phyloP scores from a whole-genome alignment of 2,113 vertebrate species.

The Passerina amoena region DNA sequence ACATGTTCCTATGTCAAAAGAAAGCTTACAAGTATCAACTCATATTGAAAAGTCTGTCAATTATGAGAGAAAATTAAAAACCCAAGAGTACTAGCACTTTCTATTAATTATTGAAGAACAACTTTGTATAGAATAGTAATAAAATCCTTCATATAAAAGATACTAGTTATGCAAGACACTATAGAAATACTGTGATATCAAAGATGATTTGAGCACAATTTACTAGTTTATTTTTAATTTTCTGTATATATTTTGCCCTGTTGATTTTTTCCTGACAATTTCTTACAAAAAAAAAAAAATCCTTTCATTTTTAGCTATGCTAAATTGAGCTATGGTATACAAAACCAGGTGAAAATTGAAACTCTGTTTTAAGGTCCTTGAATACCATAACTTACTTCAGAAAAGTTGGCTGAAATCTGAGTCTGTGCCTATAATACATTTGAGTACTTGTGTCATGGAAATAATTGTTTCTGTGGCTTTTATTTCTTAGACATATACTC shows the following conservation, averaged over 20 bases:
- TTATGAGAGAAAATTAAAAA: not conserved
- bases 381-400: not conserved
- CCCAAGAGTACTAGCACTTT: not conserved
- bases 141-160: not conserved
- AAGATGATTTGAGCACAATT: not conserved
- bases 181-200: not conserved
- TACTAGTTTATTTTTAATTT: not conserved
- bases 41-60: not conserved
- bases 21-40: not conserved
- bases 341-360: not conserved
- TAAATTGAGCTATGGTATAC: fast-evolving
- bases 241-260: not conserved
- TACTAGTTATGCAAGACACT: not conserved
- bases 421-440: not conserved
- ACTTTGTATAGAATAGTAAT: not conserved
- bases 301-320: not conserved
- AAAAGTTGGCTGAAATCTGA: not conserved
- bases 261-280: not conserved
- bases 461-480: not conserved
- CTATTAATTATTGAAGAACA: not conserved
- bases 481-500: not conserved
- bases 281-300: not conserved
- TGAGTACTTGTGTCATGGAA: not conserved
- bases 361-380: not conserved
- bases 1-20: not conserved